phyloP scores from a whole-genome alignment of 1,140 invertebrate genomes.

The Drosophila auraria region DNA sequence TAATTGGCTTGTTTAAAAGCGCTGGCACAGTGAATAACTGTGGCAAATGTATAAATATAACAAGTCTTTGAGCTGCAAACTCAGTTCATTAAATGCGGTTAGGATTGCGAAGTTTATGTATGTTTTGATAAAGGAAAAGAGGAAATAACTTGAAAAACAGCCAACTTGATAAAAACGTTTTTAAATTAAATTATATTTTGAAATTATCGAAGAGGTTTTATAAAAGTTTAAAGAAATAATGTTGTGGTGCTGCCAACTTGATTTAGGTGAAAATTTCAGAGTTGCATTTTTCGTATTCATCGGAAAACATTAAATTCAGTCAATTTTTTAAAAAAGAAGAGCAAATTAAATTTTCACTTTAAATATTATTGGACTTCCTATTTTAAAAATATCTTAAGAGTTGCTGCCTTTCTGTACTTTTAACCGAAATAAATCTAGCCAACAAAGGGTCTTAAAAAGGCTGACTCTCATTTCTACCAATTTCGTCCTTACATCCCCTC shows the following conservation, averaged over 20 bases:
- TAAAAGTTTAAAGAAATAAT: too few species aligned
- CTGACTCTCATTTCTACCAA: not conserved
- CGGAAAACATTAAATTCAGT: too few species aligned
- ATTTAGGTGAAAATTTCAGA: not conserved
- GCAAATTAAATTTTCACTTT: too few species aligned
- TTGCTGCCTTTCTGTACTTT: too few species aligned
- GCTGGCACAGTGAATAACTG: conserved; percentile 14
- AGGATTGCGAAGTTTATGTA: conserved; percentile 11
- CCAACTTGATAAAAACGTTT: too few species aligned
- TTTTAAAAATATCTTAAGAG: too few species aligned
- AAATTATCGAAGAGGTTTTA: too few species aligned
- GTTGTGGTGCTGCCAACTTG: not conserved
- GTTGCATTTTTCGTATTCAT: not conserved
- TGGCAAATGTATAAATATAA: conserved; percentile 26
- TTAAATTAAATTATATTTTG: not conserved
- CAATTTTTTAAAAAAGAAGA: too few species aligned
- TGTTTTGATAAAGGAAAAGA: not conserved
- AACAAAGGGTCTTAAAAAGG: not conserved
- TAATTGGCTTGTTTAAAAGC: conserved; percentile 62
- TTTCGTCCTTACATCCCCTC: not conserved
- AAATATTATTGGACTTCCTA: too few species aligned
- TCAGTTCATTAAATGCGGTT: conserved; percentile 25
- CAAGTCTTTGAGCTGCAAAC: conserved; percentile 24
- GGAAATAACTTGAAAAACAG: too few species aligned
- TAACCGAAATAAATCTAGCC: too few species aligned